Evolutionary conservation across 2,888 invertebrate genomes (phyloP).

Genomic region (Piscicola geometra): DNA sequence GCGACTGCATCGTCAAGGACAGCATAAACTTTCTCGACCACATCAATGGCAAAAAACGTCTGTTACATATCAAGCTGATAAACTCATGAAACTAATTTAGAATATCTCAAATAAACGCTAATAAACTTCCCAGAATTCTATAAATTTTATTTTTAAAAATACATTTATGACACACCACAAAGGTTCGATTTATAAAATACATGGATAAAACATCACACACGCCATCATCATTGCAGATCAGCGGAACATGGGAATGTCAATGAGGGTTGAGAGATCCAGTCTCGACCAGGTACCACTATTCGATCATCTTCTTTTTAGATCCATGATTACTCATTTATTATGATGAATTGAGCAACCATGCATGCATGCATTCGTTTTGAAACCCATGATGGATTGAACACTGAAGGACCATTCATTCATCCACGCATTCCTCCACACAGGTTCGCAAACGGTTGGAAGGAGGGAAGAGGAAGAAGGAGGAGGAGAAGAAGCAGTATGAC

Average conservation of each 20-base stretch:
- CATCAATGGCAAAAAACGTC: conserved; percentile 94
- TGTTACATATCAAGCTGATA: too few species aligned
- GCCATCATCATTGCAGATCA: too few species aligned
- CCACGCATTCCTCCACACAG: not conserved
- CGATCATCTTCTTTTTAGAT: too few species aligned
- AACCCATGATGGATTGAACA: too few species aligned
- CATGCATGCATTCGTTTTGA: too few species aligned
- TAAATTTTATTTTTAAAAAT: not conserved
- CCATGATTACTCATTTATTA: too few species aligned
- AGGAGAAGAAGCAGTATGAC: conserved; percentile 92
- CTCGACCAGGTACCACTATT: conserved; percentile 62
- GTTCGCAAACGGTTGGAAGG: conserved; percentile 75
- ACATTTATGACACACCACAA: too few species aligned
- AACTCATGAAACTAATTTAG: too few species aligned
- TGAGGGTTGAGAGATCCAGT: conserved; percentile 45
- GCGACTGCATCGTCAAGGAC: conserved; percentile 98
- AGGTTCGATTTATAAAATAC: too few species aligned
- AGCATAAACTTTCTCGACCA: conserved; percentile 98
- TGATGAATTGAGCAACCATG: too few species aligned
- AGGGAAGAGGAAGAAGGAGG: conserved; percentile 88
- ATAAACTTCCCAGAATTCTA: not conserved
- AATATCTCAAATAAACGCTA: too few species aligned
- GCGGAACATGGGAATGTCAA: conserved; percentile 81
- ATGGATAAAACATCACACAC: too few species aligned
- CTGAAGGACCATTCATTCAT: not conserved